A percentile compares a stretch with the other conserved stretches of the same genome.
Evolutionary conservation across 2,113 vertebrate species (phyloP).

Genomic region (Psittacula cyanocephala): DNA sequence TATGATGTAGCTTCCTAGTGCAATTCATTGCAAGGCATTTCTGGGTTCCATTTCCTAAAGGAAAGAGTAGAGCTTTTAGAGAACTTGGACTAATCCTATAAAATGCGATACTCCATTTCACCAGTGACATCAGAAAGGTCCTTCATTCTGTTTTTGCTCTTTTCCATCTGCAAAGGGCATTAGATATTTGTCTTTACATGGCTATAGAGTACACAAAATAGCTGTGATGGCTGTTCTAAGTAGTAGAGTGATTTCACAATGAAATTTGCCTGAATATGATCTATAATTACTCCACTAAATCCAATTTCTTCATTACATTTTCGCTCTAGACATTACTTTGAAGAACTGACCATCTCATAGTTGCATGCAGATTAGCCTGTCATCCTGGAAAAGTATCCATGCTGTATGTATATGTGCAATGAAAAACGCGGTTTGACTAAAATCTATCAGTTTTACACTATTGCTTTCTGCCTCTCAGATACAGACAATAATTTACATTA

Average conservation of each 20-base stretch:
- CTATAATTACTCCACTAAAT: slow-evolving; percentile 50
- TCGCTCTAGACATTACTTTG: no score
- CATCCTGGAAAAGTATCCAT: slow-evolving; percentile 46
- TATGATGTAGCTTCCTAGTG: neutral
- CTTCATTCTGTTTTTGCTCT: slow-evolving; percentile 51
- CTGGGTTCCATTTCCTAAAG: neutral
- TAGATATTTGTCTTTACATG: slow-evolving; percentile 36
- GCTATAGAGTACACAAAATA: slow-evolving; percentile 27
- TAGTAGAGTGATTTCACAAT: slow-evolving; percentile 51
- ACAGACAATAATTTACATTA: neutral
- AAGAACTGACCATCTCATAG: neutral
- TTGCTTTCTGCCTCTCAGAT: neutral
- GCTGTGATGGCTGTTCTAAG: slow-evolving; percentile 53
- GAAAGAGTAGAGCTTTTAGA: neutral
- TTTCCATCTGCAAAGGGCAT: slow-evolving; percentile 40
- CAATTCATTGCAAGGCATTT: neutral
- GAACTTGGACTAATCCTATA: neutral
- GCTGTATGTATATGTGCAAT: neutral
- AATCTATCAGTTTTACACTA: neutral
- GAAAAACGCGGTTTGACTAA: neutral
- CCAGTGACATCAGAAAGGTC: slow-evolving; percentile 7
- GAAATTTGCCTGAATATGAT: slow-evolving; percentile 46
- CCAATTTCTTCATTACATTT: neutral
- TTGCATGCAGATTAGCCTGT: slow-evolving; percentile 47
- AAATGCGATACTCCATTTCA: neutral